Evolutionary conservation across 2,888 invertebrate genomes (phyloP).

Genomic region (Gymnoscelis rufifasciata): DNA sequence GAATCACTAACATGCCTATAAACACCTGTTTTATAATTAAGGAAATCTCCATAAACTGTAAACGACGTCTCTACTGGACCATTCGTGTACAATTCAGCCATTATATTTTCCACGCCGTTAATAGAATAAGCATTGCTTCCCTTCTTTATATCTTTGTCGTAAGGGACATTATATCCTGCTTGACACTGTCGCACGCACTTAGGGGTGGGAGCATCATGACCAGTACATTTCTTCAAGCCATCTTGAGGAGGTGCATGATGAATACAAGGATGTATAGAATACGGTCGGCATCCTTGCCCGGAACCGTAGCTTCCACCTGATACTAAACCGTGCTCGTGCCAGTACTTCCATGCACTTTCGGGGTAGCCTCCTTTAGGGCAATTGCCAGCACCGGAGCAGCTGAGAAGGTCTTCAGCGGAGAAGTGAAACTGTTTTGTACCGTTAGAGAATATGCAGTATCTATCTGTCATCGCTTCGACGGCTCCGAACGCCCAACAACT

Average conservation of each 20-base stretch:
- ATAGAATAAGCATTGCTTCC: not conserved
- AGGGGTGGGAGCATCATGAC: not conserved
- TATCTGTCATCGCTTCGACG: constrained; percentile 77
- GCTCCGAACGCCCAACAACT: constrained; percentile 97
- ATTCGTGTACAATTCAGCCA: not conserved
- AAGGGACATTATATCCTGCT: not conserved
- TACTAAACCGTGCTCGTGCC: not conserved
- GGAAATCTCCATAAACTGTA: not conserved
- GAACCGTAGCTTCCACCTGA: constrained; percentile 71
- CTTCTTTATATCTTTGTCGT: not conserved
- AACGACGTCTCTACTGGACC: not conserved
- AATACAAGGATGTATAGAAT: not conserved
- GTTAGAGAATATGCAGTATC: constrained; percentile 89
- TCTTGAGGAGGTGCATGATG: not conserved
- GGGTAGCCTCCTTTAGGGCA: not conserved
- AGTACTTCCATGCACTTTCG: not conserved
- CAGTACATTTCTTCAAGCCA: not conserved
- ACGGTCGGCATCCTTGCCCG: constrained; percentile 50
- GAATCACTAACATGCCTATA: not conserved
- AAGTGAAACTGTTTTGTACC: constrained; percentile 84
- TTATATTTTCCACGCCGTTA: not conserved
- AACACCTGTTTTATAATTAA: not conserved
- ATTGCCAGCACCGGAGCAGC: constrained; percentile 68
- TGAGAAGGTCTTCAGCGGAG: constrained; percentile 91
- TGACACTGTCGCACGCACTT: not conserved